A percentile compares a stretch with the other conserved stretches of the same genome.
Conservation (phyloP, 2,113 vertebrate genomes). For the Crotalus horridus region DNA sequence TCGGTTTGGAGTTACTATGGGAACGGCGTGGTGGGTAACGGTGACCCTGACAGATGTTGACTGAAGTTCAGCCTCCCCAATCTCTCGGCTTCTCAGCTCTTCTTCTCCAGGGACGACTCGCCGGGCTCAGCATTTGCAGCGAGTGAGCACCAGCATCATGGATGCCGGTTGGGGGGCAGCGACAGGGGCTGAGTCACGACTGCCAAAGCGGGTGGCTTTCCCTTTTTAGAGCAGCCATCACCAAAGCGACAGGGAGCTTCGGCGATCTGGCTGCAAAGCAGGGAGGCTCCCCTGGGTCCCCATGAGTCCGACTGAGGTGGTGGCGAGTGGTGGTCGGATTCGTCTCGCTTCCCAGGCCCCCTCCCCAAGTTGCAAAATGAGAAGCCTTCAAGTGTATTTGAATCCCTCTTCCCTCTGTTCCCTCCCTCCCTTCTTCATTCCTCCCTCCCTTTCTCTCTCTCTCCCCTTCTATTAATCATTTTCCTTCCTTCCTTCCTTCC, state of each 20-base stretch:
- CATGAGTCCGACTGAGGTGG: background rate
- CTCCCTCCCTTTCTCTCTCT: background rate
- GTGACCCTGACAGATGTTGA: constrained; percentile 49
- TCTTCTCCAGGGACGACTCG: background rate
- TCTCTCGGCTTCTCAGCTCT: background rate
- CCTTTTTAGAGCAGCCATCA: background rate
- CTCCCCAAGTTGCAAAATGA: background rate
- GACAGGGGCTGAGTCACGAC: constrained; percentile 2
- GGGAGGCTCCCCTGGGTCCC: background rate
- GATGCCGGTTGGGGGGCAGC: background rate
- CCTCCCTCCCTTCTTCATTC: background rate
- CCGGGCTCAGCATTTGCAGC: background rate
- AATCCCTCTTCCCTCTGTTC: background rate
- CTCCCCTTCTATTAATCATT: too few relatives aligned
- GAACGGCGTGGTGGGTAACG: constrained; percentile 45
- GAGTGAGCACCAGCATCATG: constrained; percentile 1
- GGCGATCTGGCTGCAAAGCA: background rate
- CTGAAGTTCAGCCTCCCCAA: background rate
- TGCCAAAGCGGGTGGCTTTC: background rate
- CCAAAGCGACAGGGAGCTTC: background rate
- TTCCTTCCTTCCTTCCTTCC: too few relatives aligned
- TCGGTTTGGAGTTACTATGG: constrained; percentile 53
- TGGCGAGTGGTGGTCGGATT: background rate
- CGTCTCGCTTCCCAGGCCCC: background rate
- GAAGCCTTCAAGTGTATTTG: background rate